These are phyloP conservation scores for Xenentodon cancila DNA, from an alignment of 2,797 vertebrate species.

Conservation along the genomic window DNA sequence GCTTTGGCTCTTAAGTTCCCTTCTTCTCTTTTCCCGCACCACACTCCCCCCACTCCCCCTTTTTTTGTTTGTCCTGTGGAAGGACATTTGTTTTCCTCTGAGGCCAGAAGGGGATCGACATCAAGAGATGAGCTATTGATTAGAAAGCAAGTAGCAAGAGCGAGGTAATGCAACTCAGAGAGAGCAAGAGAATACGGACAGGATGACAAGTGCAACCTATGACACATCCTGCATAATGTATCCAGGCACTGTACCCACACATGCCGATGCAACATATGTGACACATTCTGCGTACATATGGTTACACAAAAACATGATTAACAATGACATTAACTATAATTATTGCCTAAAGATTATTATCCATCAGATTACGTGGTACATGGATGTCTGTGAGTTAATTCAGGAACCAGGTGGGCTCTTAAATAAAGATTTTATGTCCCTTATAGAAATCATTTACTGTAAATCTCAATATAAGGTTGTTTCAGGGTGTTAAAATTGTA, in stretches of 20 bases:
- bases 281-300: constrained; percentile 5
- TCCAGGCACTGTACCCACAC: constrained; percentile 21
- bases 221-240: constrained; percentile 60
- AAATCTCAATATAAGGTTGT: constrained; percentile 9
- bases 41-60: neutral
- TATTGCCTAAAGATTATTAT: constrained; percentile 24
- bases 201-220: constrained; percentile 53
- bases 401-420: constrained; percentile 6
- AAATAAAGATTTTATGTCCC: neutral
- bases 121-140: constrained; percentile 84
- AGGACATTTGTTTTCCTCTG: constrained; percentile 83
- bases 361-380: constrained; percentile 4
- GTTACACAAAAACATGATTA: constrained; percentile 34
- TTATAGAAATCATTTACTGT: neutral
- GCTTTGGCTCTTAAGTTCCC: constrained; percentile 29
- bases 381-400: constrained; percentile 14
- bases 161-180: constrained; percentile 18
- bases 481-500: neutral
- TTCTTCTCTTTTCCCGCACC: neutral
- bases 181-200: constrained; percentile 43
- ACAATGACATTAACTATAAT: constrained; percentile 33
- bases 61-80: constrained; percentile 80
- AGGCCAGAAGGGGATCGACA: constrained; percentile 75
- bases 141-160: constrained; percentile 69
- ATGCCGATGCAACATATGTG: constrained; percentile 36